Base-by-base conservation (phyloP, 2,797 vertebrate species). In the Tapera naevia region DNA sequence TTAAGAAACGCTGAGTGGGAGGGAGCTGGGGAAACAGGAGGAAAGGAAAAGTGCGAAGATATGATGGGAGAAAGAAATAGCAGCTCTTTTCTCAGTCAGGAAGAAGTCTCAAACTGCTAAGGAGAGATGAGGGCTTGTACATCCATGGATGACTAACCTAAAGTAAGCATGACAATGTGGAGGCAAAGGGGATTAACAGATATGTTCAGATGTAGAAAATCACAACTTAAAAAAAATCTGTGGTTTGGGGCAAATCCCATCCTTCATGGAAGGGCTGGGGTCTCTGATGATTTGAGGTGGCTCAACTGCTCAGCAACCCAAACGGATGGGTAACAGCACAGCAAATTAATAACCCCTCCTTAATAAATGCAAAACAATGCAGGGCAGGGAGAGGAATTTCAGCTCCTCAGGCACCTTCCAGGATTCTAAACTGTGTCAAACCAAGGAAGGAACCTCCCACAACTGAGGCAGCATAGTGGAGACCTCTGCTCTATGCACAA, bases 401-500 rank as follows among this genome's bases (percentile, higher is more conserved):
- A 70, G 57, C 35, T 71, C 35, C 48, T 91, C 25, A 3, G 51
- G 56, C 27, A 57, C 43, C n/a, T 70, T 46, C 27, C 57, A 48
- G 25, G 17, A 21, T 25, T 74, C 60, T 64, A 39, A 48, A 30
- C 27, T 4, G 11, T n/a, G 32, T 46, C 33, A 46, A 37, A 35
- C 9, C n/a, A 45, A 60, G 43, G n/a, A 86, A 85, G 9, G 28
- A 23, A 57, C 30, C 46, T 91, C 33, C 24, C 41, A 81, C 21
- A 53, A 28, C 0, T 1, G 32, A 33, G 71, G 6, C 25, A 22
- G 7, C 66, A 10, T 5, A 1, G 28, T 0, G 2, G 64, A 73
- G 71, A 22, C 39, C 70, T 41, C 67, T 75, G 27, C 69, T 66
- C 30, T 1, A 8, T 3, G 22, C 39, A 43, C 57, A 54, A 82